Base-by-base conservation (phyloP, 2,888 invertebrate genomes). In the Bruchidius siliquastri region DNA sequence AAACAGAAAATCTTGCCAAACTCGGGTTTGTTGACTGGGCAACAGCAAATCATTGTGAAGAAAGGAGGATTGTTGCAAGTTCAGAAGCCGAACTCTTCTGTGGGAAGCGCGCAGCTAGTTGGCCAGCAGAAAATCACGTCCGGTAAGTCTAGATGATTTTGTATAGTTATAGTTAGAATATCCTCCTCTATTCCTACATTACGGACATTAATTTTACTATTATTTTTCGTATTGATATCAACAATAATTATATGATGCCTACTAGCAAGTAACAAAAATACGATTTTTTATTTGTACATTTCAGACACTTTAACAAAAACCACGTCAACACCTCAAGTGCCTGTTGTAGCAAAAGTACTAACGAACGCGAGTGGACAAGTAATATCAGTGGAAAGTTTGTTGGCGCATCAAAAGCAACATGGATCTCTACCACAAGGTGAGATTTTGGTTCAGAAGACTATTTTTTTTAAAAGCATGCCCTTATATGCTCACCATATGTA, bases 331-430 rank as follows among this genome's bases (percentile, higher is more conserved):
- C 21, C 26, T 20, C 81, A 90, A 88, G 82, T 84, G 49, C 91
- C 91, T 2, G 90, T 93, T 30, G 89, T 93, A 67, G 93, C 93
- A 0, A 93, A 93, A 84, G 90, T 94, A 21, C 86, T 94, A 22
- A 92, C 93, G 6, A 93, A 92, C 83, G 90, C 93, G 2, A 88
- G 89, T 8, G 89, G 89, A 0, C 90, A 90, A 80, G 87, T 90
- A 4, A 89, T 90, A 69, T 90, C 90, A 0, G 89, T 90, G 68
- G 90, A 90, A 82, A 90, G 89, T 83, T 83, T 90, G 67, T 82
- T 90, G 26, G 88, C 90, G 0, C 90, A 90, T 80, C 88, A 88
- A 78, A 88, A 88, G 79, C 86, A 86, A 77, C 86, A 87, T 74
- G 86, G 87, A 49, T 81, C 83, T 69, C 77, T 87, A 75, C 85